A percentile compares a stretch with the other conserved stretches of the same genome.
phyloP scores from a whole-genome alignment of 2,888 invertebrate genomes.

The Torymus tubicola region DNA sequence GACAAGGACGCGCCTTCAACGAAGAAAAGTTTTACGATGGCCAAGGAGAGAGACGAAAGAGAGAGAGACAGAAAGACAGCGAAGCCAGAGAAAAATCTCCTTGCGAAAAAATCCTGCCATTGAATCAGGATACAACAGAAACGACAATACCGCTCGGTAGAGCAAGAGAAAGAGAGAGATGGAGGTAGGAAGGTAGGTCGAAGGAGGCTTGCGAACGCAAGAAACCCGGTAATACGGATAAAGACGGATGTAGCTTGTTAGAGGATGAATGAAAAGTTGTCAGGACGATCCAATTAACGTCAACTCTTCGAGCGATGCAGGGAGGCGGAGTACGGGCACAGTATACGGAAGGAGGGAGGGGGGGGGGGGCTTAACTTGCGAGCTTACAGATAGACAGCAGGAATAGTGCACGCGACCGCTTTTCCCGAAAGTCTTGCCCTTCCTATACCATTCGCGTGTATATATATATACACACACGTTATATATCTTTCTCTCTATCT shows the following conservation, averaged over 20 bases:
- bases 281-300: slow-evolving; percentile 76
- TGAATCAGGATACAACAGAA: background rate
- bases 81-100: too few relatives aligned
- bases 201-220: background rate
- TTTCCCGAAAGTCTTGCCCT: slow-evolving; percentile 51
- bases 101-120: background rate
- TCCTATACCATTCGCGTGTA: background rate
- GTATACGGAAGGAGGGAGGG: too few relatives aligned
- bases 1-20: too few relatives aligned
- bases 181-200: too few relatives aligned
- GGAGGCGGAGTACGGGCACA: slow-evolving; percentile 25
- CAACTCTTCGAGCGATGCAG: slow-evolving; percentile 72
- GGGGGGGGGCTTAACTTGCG: too few relatives aligned
- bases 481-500: too few relatives aligned
- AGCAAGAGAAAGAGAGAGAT: background rate
- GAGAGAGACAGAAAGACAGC: too few relatives aligned
- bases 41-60: too few relatives aligned
- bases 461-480: background rate
- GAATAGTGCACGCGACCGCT: slow-evolving; percentile 21
- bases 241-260: slow-evolving; percentile 75
- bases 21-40: too few relatives aligned
- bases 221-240: slow-evolving; percentile 66
- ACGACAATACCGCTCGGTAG: background rate
- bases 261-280: slow-evolving; percentile 76
- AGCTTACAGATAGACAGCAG: too few relatives aligned